Base-by-base conservation (phyloP, 2,888 invertebrate genomes). In the Drosophila stalkeri region DNA sequence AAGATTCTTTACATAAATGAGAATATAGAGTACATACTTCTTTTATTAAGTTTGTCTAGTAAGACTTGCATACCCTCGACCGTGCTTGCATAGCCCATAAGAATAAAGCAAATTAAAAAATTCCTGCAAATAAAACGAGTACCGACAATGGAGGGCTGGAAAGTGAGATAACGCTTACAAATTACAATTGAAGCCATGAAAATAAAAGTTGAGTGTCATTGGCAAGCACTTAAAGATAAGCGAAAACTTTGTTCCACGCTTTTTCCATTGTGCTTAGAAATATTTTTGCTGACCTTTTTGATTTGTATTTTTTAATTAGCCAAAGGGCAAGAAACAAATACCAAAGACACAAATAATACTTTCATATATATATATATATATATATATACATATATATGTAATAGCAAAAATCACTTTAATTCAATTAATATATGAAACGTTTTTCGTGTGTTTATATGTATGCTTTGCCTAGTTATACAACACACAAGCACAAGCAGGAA, bases 171-270 rank as follows among this genome's bases (percentile, higher is more conserved):
- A 80, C 64, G 67, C 43, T 68, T 59, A 76, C 80, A 78, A 80
- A 80, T 77, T 73, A 75, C 89, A 89, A 89, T 84, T 89, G 76
- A 86, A 83, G 84, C 69, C 70, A 73, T 74, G 72, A 81, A 80
- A 89, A 83, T 86, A 86, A 84, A 84, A 86, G 72, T 76, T 79
- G 75, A 89, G 73, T 84, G 81, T 83, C 84, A 78, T 78, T 89
- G 86, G 75, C 81, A 79, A 81, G 73, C 79, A 86, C 89, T 75
- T 81, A 75, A 55, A 73, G 86, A 86, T 84, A 84, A 86, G 79
- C 73, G 71, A 59, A 67, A 67, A 74, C 73, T 73, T 82, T 86
- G 75, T 51, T 61, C 60, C 52, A 57, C 47, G 56, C 60, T 39
- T 60, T 62, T 60, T 14, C 62, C 31, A 43, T 56, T 56, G 31